These are phyloP conservation scores for Acanthosoma haemorrhoidale DNA, from an alignment of 2,888 invertebrate species.

Conservation along the genomic window DNA sequence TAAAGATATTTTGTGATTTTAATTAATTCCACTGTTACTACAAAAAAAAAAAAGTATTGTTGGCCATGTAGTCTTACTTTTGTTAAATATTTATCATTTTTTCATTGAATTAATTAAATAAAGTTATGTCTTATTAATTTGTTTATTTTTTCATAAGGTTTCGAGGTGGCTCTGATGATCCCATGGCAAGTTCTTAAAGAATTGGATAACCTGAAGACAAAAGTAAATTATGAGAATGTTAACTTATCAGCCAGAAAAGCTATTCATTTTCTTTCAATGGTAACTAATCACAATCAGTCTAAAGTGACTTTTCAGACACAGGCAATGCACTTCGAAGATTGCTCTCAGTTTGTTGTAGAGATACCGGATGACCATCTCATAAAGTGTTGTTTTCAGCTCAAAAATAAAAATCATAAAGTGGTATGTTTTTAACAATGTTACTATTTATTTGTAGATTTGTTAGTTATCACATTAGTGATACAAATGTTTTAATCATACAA, in stretches of 20 bases:
- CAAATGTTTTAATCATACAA: too few species aligned
- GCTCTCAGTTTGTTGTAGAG: constrained; percentile 29
- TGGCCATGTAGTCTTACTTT: too few species aligned
- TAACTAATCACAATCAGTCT: neutral
- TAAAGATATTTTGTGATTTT: too few species aligned
- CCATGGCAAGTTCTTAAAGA: constrained; percentile 38
- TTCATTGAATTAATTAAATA: neutral
- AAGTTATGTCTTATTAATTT: neutral
- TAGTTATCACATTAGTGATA: too few species aligned
- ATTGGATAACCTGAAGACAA: constrained; percentile 32
- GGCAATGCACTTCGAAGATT: constrained; percentile 9
- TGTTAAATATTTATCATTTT: too few species aligned
- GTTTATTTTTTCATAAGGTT: constrained; percentile 19
- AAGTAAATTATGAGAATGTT: neutral
- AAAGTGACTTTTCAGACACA: constrained; percentile 30
- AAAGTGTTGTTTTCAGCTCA: constrained; percentile 34
- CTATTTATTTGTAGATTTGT: too few species aligned
- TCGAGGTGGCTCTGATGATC: constrained; percentile 28
- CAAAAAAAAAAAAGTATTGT: too few species aligned
- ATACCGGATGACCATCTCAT: constrained; percentile 35
- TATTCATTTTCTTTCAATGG: constrained; percentile 25
- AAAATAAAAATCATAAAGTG: constrained; percentile 27
- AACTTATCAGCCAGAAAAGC: constrained; percentile 23
- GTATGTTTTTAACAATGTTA: constrained; percentile 16
- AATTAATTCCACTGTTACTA: too few species aligned